Evolutionary conservation across 1,140 invertebrate genomes (phyloP).

Genomic region (Rhopalosiphum maidis): DNA sequence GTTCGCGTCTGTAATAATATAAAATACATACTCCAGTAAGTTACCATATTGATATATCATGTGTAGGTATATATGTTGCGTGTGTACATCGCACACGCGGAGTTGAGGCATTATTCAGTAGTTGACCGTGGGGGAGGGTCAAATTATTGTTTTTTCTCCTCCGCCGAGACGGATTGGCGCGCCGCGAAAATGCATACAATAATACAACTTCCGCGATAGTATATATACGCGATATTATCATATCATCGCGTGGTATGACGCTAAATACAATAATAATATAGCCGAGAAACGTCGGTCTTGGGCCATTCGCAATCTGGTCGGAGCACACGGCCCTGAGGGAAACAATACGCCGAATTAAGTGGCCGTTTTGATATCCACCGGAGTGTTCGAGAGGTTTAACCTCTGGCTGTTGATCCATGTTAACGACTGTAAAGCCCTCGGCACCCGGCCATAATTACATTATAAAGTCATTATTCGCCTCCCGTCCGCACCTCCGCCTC

Average conservation of each 20-base stretch:
- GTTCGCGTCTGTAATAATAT: neutral
- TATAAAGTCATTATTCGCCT: slow-evolving; percentile 54
- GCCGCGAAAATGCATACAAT: neutral
- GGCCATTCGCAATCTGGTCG: slow-evolving; percentile 27
- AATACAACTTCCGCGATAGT: neutral
- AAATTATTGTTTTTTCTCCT: neutral
- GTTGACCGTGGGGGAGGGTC: neutral
- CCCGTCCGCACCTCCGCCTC: neutral
- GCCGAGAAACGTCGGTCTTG: too few relatives aligned
- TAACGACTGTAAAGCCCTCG: slow-evolving; percentile 56
- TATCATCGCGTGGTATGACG: neutral
- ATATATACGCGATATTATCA: neutral
- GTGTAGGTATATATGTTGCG: neutral
- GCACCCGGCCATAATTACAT: slow-evolving; percentile 53
- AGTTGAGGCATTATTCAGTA: too few relatives aligned
- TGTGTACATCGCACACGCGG: too few relatives aligned
- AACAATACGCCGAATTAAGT: slow-evolving; percentile 49
- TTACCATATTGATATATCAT: neutral
- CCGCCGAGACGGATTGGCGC: neutral
- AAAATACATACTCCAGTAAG: neutral
- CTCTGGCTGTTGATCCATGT: slow-evolving; percentile 51
- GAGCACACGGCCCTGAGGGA: slow-evolving; percentile 2
- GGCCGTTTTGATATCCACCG: slow-evolving; percentile 41
- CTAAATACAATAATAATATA: neutral
- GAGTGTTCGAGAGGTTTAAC: slow-evolving; percentile 49